These are phyloP conservation scores for Stenoptilia bipunctidactyla DNA, from an alignment of 2,888 invertebrate genomes.

Conservation along the genomic window DNA sequence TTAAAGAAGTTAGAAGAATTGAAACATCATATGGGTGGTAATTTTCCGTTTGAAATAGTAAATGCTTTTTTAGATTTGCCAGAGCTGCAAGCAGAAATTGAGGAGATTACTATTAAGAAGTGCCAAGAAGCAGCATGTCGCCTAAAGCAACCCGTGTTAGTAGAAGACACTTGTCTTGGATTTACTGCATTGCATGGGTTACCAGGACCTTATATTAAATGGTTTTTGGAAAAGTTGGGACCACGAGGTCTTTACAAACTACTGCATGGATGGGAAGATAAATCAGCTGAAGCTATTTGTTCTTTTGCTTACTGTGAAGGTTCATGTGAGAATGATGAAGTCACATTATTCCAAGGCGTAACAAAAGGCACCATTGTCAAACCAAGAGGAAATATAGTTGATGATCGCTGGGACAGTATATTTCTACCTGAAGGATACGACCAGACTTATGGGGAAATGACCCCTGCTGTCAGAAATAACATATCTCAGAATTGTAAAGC, in stretches of 20 bases:
- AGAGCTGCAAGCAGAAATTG: slow-evolving; percentile 93
- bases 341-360: slow-evolving; percentile 85
- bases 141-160: slow-evolving; percentile 86
- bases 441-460: slow-evolving; percentile 92
- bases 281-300: slow-evolving; percentile 92
- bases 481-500: slow-evolving; percentile 95
- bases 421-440: slow-evolving; percentile 86
- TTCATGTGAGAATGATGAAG: slow-evolving; percentile 55
- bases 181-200: slow-evolving; percentile 93
- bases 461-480: slow-evolving; percentile 86
- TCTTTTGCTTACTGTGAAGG: slow-evolving; percentile 89
- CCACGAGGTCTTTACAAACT: slow-evolving; percentile 86
- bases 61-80: slow-evolving; percentile 88
- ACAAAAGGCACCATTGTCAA: slow-evolving; percentile 89
- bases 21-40: slow-evolving; percentile 83
- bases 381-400: slow-evolving; percentile 87
- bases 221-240: slow-evolving; percentile 93
- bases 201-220: slow-evolving; percentile 95
- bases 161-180: slow-evolving; percentile 95
- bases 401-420: slow-evolving; percentile 96
- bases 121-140: slow-evolving; percentile 86
- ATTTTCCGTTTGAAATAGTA: slow-evolving; percentile 77
- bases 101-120: slow-evolving; percentile 88
- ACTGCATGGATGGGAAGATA: slow-evolving; percentile 89
- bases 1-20: slow-evolving; percentile 94